Base-by-base conservation (phyloP, 1,140 invertebrate species). In the Atta colombica region DNA sequence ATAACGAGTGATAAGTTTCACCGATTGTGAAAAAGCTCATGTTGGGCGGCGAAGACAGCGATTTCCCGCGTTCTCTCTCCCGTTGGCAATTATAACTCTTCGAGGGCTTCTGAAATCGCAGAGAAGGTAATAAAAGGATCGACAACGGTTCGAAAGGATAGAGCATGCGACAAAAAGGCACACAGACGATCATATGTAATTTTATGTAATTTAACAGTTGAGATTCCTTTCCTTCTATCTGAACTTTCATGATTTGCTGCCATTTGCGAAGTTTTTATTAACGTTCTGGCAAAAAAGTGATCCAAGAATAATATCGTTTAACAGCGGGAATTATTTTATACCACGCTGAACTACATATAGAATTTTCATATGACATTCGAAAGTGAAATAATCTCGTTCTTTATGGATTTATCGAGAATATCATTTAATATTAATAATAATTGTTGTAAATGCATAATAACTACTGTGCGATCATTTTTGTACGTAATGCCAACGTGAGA, bases 171-270 rank as follows among this genome's bases (percentile, higher is more conserved):
- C 55, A 77, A 87, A 89, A 90, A 90, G 89, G 55, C 49, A 39
- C 53, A 51, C 25, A n/a, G 72, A 87, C 35, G 31, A 18, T 28
- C 51, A 6, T 8, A 58, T 66, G 89, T 90, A 90, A 90, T 89
- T 89, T 90, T 88, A 81, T 71, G 78, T 90, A 88, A 90, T 87
- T 89, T 90, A 85, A 90, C 80, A 89, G 89, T 77, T 80, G 78
- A 87, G 75, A 89, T 90, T 87, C 88, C 58, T 72, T 80, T 61
- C 35, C 71, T 68, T 87, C 35, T 53, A n/a, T 31, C 39, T 21
- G 6, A 66, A 65, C 74, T 85, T 65, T 75, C 35, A 49, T 16
- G 71, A 81, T 71, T 71, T 14, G 39, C 51, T 31, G 21, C 28
- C n/a, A 28, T 69, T 71, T 39, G 5, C 4, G 14, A 16, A 55